Conservation (phyloP, 2,888 invertebrate genomes). For the Melinopterus prodromus region DNA sequence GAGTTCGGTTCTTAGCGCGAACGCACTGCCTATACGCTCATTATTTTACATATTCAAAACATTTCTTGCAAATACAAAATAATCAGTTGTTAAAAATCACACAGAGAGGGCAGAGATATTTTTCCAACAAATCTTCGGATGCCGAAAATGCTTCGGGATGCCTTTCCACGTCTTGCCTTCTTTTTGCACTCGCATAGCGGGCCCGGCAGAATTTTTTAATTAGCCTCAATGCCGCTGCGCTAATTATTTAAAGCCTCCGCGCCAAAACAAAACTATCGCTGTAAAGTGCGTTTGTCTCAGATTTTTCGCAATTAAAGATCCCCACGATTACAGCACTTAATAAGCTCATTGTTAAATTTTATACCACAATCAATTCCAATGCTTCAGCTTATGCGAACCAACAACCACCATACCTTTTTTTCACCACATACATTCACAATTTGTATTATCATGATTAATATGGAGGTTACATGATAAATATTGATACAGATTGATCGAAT, state of each 20-base stretch:
- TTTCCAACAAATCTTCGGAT: conserved; percentile 45
- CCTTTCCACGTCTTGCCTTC: conserved; percentile 33
- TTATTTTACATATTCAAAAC: conserved; percentile 50
- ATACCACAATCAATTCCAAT: conserved; percentile 23
- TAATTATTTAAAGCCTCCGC: conserved; percentile 27
- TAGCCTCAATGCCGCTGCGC: conserved; percentile 25
- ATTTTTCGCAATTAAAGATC: conserved; percentile 24
- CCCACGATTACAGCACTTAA: conserved; percentile 19
- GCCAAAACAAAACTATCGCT: conserved; percentile 25
- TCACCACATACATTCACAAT: background rate
- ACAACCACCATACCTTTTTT: background rate
- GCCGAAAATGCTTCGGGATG: conserved; percentile 44
- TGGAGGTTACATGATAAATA: no score
- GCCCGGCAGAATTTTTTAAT: conserved; percentile 35
- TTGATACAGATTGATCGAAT: no score
- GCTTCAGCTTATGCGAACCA: conserved; percentile 10
- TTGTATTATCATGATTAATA: no score
- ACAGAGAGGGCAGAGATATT: conserved; percentile 42
- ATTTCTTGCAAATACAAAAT: conserved; percentile 46
- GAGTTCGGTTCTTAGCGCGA: conserved; percentile 25
- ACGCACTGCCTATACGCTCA: conserved; percentile 43
- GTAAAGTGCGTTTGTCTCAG: conserved; percentile 26
- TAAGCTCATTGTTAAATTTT: conserved; percentile 25
- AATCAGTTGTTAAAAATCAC: conserved; percentile 47
- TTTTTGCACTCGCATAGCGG: conserved; percentile 31